A percentile compares a stretch with the other conserved stretches of the same genome.
These are phyloP conservation scores for Octodonta nipae DNA, from an alignment of 2,888 invertebrate species.

Conservation along the genomic window DNA sequence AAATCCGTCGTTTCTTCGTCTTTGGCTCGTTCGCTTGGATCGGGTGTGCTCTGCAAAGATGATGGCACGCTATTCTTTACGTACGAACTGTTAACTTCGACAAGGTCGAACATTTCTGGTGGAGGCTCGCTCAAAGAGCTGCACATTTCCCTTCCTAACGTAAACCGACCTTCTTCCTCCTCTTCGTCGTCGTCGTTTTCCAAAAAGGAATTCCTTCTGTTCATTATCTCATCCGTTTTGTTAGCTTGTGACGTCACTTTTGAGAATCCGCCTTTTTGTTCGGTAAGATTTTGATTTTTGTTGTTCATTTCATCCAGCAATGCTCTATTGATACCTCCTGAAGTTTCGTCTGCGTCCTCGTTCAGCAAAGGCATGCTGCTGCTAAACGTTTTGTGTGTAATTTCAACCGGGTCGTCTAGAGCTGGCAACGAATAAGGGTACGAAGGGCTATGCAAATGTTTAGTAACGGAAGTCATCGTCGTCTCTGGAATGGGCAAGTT, in stretches of 20 bases:
- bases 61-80: conserved; percentile 9
- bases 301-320: not conserved
- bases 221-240: conserved; percentile 1
- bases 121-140: conserved; percentile 36
- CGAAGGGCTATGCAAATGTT: conserved; percentile 29
- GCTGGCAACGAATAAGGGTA: conserved; percentile 30
- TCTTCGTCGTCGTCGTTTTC: conserved; percentile 14
- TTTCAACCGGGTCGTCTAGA: conserved; percentile 28
- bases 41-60: conserved; percentile 14
- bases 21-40: conserved; percentile 11
- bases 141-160: conserved; percentile 32
- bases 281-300: not conserved
- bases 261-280: conserved; percentile 2
- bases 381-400: conserved; percentile 29
- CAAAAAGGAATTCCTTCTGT: conserved; percentile 10
- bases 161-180: conserved; percentile 26
- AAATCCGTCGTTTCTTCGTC: conserved; percentile 12
- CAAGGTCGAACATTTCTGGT: conserved; percentile 33
- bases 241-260: conserved; percentile 1
- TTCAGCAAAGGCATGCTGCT: conserved; percentile 47
- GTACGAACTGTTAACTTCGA: conserved; percentile 9
- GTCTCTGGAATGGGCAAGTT: conserved; percentile 61
- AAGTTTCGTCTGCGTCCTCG: conserved; percentile 36
- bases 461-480: conserved; percentile 38
- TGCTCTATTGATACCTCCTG: conserved; percentile 1